A percentile compares a stretch with the other conserved stretches of the same genome.
These are phyloP conservation scores for Anastrepha ludens DNA, from an alignment of 1,140 invertebrate species.

Conservation along the genomic window DNA sequence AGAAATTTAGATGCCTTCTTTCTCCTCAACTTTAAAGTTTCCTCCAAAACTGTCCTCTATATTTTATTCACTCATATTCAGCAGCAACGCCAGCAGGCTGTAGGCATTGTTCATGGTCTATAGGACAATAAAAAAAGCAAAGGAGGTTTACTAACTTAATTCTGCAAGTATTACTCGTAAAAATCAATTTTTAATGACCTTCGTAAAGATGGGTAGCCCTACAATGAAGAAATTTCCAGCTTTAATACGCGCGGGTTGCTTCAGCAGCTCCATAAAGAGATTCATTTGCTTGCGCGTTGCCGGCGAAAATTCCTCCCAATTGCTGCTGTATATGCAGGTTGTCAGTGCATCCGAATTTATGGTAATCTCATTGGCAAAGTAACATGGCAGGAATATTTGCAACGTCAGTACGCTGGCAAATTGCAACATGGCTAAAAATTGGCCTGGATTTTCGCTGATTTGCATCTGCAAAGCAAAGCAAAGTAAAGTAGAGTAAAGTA, in stretches of 20 bases:
- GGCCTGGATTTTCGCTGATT: conserved; percentile 63
- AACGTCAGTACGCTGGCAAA: conserved; percentile 69
- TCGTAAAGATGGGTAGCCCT: conserved; percentile 68
- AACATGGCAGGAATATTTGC: conserved; percentile 69
- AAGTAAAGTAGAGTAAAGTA: conserved; percentile 2
- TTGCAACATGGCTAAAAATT: conserved; percentile 68
- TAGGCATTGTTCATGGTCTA: conserved; percentile 69
- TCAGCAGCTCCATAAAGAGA: conserved; percentile 67
- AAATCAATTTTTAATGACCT: conserved; percentile 57
- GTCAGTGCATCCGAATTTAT: conserved; percentile 63
- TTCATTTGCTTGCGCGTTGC: conserved; percentile 61
- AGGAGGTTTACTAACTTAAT: neutral
- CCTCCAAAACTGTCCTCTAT: no score
- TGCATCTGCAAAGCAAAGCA: conserved; percentile 49
- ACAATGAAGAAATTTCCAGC: conserved; percentile 67
- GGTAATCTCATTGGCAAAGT: conserved; percentile 68
- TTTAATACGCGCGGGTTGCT: conserved; percentile 62
- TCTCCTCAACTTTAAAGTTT: no score
- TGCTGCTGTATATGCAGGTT: conserved; percentile 65
- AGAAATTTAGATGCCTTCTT: no score
- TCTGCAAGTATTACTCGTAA: neutral
- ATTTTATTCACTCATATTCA: conserved; percentile 65
- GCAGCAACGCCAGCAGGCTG: conserved; percentile 66
- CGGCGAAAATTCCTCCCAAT: conserved; percentile 62
- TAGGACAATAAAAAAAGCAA: conserved; percentile 54